phyloP scores from a whole-genome alignment of 2,113 vertebrate genomes.

The Campylomormyrus tamandua region DNA sequence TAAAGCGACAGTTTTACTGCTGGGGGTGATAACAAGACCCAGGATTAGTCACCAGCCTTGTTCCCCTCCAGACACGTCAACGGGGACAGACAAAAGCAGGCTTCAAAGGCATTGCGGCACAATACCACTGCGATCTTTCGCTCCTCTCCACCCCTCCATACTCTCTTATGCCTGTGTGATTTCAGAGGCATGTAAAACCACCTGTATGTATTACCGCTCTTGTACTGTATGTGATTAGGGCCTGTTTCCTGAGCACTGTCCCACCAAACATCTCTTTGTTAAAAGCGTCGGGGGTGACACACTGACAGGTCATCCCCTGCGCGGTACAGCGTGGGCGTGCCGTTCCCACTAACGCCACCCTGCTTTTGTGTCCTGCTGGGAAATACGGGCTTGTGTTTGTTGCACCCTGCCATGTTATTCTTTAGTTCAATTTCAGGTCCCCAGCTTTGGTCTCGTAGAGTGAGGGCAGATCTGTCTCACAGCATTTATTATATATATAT shows the following conservation, averaged over 20 bases:
- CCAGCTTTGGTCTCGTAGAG: background rate
- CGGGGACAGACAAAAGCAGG: constrained; percentile 15
- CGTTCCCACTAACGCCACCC: constrained; percentile 34
- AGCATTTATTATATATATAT: too few relatives aligned
- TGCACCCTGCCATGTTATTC: background rate
- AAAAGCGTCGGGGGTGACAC: constrained; percentile 45
- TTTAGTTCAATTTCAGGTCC: background rate
- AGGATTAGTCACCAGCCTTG: constrained; percentile 14
- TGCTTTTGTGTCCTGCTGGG: constrained; percentile 25
- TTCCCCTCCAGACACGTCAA: constrained; percentile 14
- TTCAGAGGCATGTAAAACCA: constrained; percentile 20
- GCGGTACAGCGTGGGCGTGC: constrained; percentile 53
- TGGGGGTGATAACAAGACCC: constrained; percentile 18
- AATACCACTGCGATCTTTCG: constrained; percentile 18
- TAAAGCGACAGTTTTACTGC: constrained; percentile 15
- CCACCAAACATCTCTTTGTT: constrained; percentile 48
- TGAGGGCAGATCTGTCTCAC: background rate
- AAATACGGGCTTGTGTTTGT: constrained; percentile 34
- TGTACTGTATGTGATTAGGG: constrained; percentile 26
- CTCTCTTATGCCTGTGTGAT: constrained; percentile 30
- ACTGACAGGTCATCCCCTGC: constrained; percentile 38
- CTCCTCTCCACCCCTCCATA: constrained; percentile 5
- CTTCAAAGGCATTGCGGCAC: constrained; percentile 34
- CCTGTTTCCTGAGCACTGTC: constrained; percentile 41
- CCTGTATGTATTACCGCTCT: constrained; percentile 44